Conservation (phyloP, 2,888 invertebrate species). For the Orchesella flavescens region DNA sequence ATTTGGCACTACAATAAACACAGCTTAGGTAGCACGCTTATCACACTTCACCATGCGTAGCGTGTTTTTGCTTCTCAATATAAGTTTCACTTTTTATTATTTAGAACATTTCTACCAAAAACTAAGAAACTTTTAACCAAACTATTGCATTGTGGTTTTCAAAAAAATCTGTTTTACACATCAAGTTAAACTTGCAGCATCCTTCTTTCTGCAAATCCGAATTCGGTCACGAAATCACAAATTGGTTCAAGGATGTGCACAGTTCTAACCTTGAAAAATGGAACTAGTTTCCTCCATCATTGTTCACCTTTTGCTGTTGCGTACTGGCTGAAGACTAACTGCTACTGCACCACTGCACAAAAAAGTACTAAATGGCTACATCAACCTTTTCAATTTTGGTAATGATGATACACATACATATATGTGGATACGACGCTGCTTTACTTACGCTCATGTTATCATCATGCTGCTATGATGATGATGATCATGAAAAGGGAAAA, state of each 20-base stretch:
- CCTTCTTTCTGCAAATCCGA: no score
- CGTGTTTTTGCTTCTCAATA: not conserved
- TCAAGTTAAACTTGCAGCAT: no score
- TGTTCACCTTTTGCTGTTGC: no score
- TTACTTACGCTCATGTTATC: not conserved
- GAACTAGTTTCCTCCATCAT: no score
- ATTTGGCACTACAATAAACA: slow-evolving; percentile 16
- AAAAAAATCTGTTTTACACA: no score
- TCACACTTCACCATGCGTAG: not conserved
- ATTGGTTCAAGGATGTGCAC: no score
- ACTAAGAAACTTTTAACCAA: no score
- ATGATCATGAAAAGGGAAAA: slow-evolving; percentile 56
- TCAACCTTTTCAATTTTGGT: not conserved
- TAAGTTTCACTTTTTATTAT: slow-evolving; percentile 10
- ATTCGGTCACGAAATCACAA: no score
- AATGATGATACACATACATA: not conserved
- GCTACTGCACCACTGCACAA: not conserved
- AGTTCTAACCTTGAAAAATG: no score
- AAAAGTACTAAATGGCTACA: not conserved
- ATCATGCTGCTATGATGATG: no score
- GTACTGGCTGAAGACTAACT: no score
- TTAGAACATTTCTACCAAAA: not conserved
- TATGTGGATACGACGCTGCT: not conserved
- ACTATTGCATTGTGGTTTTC: no score
- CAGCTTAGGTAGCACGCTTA: not conserved